phyloP scores from a whole-genome alignment of 2,113 vertebrate species.

The Vicugna pacos region DNA sequence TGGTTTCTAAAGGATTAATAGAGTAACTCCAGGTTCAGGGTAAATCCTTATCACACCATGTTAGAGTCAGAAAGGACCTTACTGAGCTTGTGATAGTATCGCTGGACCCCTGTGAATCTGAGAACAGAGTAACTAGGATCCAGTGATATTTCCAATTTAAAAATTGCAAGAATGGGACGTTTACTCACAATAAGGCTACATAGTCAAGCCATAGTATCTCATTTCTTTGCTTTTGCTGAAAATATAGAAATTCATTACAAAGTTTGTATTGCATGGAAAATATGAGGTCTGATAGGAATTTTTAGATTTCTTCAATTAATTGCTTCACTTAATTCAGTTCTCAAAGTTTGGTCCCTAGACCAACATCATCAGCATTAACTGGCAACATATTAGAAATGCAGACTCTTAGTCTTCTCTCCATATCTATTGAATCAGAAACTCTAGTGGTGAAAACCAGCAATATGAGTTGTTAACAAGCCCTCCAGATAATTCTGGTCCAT shows the following conservation, averaged over 20 bases:
- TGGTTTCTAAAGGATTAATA: conserved; percentile 37
- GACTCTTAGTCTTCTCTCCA: not conserved
- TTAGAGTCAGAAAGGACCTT: conserved; percentile 15
- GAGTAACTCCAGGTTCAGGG: conserved; percentile 4
- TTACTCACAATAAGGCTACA: conserved; percentile 19
- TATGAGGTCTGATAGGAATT: conserved; percentile 14
- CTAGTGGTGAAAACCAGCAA: not conserved
- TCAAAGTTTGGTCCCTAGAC: conserved; percentile 8
- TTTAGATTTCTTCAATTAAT: conserved; percentile 18
- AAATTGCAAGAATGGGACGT: conserved; percentile 29
- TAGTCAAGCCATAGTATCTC: not conserved
- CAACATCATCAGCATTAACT: not conserved
- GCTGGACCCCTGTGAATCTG: not conserved
- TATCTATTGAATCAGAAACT: conserved; percentile 28
- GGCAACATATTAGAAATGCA: conserved; percentile 4
- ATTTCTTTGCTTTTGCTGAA: conserved; percentile 59
- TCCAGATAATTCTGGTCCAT: not conserved
- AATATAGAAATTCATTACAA: conserved; percentile 54
- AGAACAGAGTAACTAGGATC: not conserved
- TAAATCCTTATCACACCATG: conserved; percentile 11
- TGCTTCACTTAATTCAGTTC: not conserved
- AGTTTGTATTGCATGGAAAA: not conserved
- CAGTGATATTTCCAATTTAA: conserved; percentile 35
- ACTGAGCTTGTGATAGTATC: not conserved
- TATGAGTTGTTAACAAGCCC: conserved; percentile 26